Evolutionary conservation across 2,113 vertebrate genomes (phyloP).

Genomic region (Pachycephala philippinensis): DNA sequence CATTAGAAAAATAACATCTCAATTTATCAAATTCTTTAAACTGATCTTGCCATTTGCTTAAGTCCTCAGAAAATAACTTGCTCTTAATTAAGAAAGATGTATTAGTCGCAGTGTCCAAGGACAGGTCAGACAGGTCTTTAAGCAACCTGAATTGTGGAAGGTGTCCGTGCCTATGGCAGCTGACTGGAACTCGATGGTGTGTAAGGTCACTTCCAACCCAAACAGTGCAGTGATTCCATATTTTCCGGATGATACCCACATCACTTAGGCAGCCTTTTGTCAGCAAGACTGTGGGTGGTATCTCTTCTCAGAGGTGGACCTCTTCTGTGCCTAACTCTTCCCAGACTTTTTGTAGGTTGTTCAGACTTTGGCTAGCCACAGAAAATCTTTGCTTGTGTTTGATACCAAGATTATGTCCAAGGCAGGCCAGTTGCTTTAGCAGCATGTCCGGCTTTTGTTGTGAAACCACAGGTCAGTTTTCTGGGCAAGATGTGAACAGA

Average conservation of each 20-base stretch:
- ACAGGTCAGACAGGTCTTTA: neutral
- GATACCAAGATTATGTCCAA: no score
- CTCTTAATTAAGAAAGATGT: neutral
- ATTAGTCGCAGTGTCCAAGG: neutral
- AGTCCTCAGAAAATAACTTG: neutral
- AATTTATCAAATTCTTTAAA: neutral
- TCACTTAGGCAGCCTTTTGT: neutral
- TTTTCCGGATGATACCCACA: neutral
- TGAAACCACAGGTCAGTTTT: neutral
- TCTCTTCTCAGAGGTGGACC: neutral
- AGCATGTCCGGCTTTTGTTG: rapidly evolving
- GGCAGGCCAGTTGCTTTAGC: neutral
- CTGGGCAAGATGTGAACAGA: neutral
- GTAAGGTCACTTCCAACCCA: neutral
- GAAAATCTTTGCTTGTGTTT: neutral
- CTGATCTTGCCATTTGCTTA: neutral
- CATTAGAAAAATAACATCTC: neutral
- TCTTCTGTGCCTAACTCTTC: neutral
- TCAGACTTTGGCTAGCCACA: neutral
- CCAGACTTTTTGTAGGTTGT: no score
- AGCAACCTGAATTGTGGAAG: neutral
- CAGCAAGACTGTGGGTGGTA: neutral
- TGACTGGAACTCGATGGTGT: neutral
- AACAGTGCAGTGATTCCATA: neutral
- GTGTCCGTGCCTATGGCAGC: neutral